phyloP scores from a whole-genome alignment of 1,140 invertebrate species.

The Achroia grisella region DNA sequence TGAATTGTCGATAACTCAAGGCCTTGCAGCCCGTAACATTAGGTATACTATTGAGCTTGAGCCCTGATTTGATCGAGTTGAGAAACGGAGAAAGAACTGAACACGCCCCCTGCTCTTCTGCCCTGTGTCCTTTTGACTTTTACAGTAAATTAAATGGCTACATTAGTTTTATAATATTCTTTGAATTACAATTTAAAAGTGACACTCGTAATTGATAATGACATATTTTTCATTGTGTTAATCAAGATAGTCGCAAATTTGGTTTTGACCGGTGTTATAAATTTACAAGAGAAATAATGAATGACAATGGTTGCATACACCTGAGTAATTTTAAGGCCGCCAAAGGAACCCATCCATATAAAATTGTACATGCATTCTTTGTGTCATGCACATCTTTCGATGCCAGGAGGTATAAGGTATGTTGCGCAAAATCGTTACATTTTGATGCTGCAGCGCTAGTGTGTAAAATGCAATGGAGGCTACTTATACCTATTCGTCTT shows the following conservation, averaged over 20 bases:
- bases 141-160: background rate
- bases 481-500: too few species aligned
- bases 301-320: slow-evolving; percentile 83
- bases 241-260: slow-evolving; percentile 16
- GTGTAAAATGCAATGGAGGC: too few species aligned
- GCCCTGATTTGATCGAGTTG: too few species aligned
- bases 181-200: too few species aligned
- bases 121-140: background rate
- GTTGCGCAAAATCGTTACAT: slow-evolving; percentile 1
- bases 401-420: slow-evolving; percentile 82
- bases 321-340: slow-evolving; percentile 84
- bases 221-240: slow-evolving; percentile 14
- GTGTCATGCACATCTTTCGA: slow-evolving; percentile 81
- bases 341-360: slow-evolving; percentile 82
- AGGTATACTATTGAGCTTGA: too few species aligned
- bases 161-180: too few species aligned
- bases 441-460: too few species aligned
- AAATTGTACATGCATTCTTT: slow-evolving; percentile 85
- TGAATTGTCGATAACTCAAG: too few species aligned
- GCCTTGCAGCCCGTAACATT: too few species aligned
- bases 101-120: background rate
- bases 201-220: too few species aligned
- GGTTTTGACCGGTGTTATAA: slow-evolving; percentile 24
- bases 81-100: background rate
- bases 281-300: slow-evolving; percentile 72